Evolutionary conservation across 2,888 invertebrate species (phyloP), one percentile per base, ranked within the genome.

Genomic region (Phania funesta): DNA sequence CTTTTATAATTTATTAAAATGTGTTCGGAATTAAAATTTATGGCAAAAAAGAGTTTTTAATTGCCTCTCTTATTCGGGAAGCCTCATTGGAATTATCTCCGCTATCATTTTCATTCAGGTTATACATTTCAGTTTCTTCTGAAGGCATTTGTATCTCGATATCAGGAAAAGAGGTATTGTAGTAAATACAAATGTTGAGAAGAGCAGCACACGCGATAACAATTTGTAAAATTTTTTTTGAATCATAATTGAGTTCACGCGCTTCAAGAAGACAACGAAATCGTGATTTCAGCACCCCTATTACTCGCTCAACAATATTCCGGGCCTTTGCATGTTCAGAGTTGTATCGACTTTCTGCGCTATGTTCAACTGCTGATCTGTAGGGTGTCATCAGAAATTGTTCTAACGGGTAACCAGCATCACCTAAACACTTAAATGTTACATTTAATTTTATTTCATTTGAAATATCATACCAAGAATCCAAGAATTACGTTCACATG

Each of bases 51-150:
- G 26, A 20, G 24, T 52, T 52, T 52, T 52, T 52, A 29, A 52
- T 52, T 26, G n/a, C 18, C 32, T 58, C 58, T 58, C 58, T 58
- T 35, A 58, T 58, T 58, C 35, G 3, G 18, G 58, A 32, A 35
- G 58, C 38, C 35, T 58, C 38, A 16, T 16, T 35, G 4, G 6
- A 58, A 58, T 58, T 13, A 20, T 29, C 13, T 26, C 32, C 26
- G 13, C 26, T 20, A 58, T 58, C 9, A 35, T 16, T 38, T 35
- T 58, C 29, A 26, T 26, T n/a, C 0, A 52, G 24, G n/a, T 26
- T 52, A 26, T 29, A 13, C 18, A 13, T 26, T 52, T 22, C 20
- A 0, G 5, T 48, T 9, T 48, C 48, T 22, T 22, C 48, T 11
- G 48, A 22, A 48, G 22, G 5, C 13, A 26, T 16, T 29, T 52